Conservation (phyloP, 2,797 vertebrate genomes). For the Hipposideros larvatus region DNA sequence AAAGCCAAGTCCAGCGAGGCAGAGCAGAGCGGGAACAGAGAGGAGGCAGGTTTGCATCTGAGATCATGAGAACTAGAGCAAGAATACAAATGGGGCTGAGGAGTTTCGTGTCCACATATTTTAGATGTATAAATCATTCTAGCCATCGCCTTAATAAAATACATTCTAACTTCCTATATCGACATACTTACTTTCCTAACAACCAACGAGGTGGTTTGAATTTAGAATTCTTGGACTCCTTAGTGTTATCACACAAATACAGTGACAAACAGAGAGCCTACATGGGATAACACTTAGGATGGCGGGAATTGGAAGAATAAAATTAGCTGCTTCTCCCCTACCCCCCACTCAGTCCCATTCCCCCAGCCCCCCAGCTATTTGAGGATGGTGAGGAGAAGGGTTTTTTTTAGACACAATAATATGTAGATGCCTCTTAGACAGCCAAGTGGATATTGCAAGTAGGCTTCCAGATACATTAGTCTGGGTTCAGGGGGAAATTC, state of each 20-base stretch:
- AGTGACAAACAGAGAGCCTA: accelerated
- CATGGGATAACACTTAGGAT: neutral
- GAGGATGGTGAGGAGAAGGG: neutral
- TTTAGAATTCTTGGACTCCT: neutral
- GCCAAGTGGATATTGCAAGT: neutral
- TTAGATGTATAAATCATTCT: neutral
- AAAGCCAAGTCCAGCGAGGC: too few species aligned
- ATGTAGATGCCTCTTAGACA: neutral
- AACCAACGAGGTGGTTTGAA: neutral
- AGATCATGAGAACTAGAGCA: accelerated
- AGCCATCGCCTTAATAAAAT: neutral
- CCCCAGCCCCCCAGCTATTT: neutral
- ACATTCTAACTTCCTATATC: neutral
- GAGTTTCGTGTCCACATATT: neutral
- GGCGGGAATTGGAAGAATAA: neutral
- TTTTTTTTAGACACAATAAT: neutral
- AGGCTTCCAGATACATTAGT: neutral
- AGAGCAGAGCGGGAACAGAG: neutral
- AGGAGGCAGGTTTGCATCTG: neutral
- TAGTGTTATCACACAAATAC: neutral
- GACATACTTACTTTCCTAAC: neutral
- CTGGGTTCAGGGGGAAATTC: neutral
- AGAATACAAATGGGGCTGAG: neutral
- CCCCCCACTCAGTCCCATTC: too few species aligned
- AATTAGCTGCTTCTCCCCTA: too few species aligned